Evolutionary conservation across 1,140 invertebrate genomes (phyloP).

Genomic region (Druon quercuslanigerum): DNA sequence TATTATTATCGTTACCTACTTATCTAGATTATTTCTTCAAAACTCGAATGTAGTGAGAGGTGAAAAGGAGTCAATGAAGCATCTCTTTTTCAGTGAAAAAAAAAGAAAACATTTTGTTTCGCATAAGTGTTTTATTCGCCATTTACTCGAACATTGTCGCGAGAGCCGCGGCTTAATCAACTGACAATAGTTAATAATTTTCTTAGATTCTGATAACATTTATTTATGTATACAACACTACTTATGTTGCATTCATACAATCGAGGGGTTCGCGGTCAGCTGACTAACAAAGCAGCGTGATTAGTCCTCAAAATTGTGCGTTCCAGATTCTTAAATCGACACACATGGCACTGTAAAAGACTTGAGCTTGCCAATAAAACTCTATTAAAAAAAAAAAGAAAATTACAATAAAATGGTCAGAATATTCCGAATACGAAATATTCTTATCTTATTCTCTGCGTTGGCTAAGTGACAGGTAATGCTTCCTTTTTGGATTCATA

Average conservation of each 20-base stretch:
- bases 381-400: too few species aligned
- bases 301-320: conserved; percentile 33
- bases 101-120: conserved; percentile 38
- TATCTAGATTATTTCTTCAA: too few species aligned
- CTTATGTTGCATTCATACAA: conserved; percentile 50
- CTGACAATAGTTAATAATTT: conserved; percentile 68
- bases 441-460: conserved; percentile 30
- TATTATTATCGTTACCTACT: too few species aligned
- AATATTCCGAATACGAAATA: not conserved
- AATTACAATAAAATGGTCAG: too few species aligned
- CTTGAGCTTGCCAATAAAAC: conserved; percentile 24
- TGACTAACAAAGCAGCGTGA: conserved; percentile 36
- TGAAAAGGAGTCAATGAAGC: too few species aligned
- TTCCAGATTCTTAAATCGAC: conserved; percentile 40
- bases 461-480: not conserved
- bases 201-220: conserved; percentile 68
- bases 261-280: not conserved
- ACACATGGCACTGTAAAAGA: conserved; percentile 50
- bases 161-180: conserved; percentile 52
- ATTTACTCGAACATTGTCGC: conserved; percentile 65
- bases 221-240: conserved; percentile 64
- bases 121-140: conserved; percentile 64
- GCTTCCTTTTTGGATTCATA: too few species aligned
- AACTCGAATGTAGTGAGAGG: too few species aligned
- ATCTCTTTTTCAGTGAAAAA: not conserved